A percentile compares a stretch with the other conserved stretches of the same genome.
Evolutionary conservation across 2,888 invertebrate species (phyloP).

Genomic region (Drosophila monieri): DNA sequence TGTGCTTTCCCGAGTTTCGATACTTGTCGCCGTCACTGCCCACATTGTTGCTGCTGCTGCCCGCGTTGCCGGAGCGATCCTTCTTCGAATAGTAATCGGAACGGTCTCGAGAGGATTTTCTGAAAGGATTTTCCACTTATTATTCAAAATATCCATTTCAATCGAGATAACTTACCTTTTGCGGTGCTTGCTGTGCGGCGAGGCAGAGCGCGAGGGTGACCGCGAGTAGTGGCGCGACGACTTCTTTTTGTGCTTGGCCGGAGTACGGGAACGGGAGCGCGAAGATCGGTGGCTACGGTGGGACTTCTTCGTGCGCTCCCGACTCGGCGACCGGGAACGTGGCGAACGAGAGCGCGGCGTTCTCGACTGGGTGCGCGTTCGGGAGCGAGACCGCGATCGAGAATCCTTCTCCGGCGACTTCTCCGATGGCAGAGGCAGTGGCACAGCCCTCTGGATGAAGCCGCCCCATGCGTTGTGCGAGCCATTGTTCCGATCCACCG

Average conservation of each 20-base stretch:
- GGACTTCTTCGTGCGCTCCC: slow-evolving; percentile 77
- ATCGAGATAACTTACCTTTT: slow-evolving; percentile 72
- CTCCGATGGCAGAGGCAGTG: slow-evolving; percentile 76
- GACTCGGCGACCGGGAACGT: slow-evolving; percentile 62
- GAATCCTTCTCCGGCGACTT: slow-evolving; percentile 81
- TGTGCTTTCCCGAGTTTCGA: slow-evolving; percentile 78
- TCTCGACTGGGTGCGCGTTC: slow-evolving; percentile 77
- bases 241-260: slow-evolving; percentile 82
- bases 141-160: background rate
- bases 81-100: slow-evolving; percentile 80
- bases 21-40: slow-evolving; percentile 76
- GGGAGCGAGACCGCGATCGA: slow-evolving; percentile 79
- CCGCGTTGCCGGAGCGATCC: slow-evolving; percentile 60
- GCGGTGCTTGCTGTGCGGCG: slow-evolving; percentile 83
- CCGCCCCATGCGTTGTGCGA: slow-evolving; percentile 89
- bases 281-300: slow-evolving; percentile 71
- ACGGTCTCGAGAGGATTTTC: slow-evolving; percentile 76
- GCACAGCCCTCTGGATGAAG: slow-evolving; percentile 86
- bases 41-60: slow-evolving; percentile 57
- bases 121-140: slow-evolving; percentile 14
- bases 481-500: slow-evolving; percentile 86
- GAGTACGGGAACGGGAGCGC: slow-evolving; percentile 78
- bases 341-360: slow-evolving; percentile 78
- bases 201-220: slow-evolving; percentile 82
- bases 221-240: slow-evolving; percentile 82